Percentiles rank a stretch among this genome's conserved stretches.
Conservation (phyloP, 35 echinoderm and acorn worm species). For the Ptychodera flava region DNA sequence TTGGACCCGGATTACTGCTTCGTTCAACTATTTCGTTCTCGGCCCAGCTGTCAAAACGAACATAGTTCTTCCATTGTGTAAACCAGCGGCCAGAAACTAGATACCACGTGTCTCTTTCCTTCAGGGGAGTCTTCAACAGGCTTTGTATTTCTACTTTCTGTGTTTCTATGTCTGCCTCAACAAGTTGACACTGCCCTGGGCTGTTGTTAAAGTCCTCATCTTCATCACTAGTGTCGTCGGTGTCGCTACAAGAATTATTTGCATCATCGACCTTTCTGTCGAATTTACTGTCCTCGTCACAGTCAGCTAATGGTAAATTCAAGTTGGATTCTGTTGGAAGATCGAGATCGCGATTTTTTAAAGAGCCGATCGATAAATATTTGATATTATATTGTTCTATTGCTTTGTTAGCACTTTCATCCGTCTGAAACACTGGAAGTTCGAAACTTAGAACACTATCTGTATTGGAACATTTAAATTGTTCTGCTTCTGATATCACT, state of each 20-base stretch:
- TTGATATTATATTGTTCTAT: not conserved
- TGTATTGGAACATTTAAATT: not conserved
- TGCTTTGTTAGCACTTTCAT: not conserved
- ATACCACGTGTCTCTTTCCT: not conserved
- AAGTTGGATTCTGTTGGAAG: too few species aligned
- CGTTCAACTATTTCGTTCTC: not conserved
- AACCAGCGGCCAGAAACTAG: not conserved
- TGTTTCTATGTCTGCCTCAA: not conserved
- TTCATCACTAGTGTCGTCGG: not conserved
- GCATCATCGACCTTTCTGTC: not conserved
- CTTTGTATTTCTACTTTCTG: not conserved
- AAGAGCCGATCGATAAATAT: not conserved
- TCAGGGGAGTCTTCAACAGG: not conserved
- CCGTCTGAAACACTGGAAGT: not conserved
- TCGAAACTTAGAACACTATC: not conserved
- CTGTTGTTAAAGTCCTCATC: not conserved
- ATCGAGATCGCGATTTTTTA: too few species aligned
- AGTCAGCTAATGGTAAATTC: too few species aligned
- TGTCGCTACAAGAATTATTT: not conserved
- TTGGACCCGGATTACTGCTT: not conserved
- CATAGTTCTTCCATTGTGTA: not conserved
- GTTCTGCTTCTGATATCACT: not conserved
- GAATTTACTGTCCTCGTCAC: not conserved
- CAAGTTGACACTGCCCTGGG: not conserved
- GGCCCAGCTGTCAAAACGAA: not conserved